Evolutionary conservation across 2,113 vertebrate species (phyloP), one percentile per base, ranked within the genome.

Genomic region (Heterochromis multidens): DNA sequence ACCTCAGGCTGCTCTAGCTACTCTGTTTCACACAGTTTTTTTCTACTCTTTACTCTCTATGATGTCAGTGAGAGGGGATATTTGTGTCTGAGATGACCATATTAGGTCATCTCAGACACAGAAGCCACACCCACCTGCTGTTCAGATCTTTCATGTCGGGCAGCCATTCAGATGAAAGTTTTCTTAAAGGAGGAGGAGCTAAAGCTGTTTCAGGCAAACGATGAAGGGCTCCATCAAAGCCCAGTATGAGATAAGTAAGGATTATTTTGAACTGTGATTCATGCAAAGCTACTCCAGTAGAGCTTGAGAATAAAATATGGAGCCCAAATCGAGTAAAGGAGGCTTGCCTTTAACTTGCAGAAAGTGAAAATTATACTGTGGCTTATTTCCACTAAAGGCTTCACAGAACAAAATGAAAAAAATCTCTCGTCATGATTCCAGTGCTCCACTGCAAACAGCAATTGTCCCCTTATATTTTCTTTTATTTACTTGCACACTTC

Each of bases 391-490:
- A 60, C 25, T 9, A 21, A 1, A 3, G 0, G 1, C 12, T 40
- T 23, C 62, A 40, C 61, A n/a, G 10, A 63, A 14, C 21, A 63
- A 37, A 37, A 63, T n/a, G 1, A n/a, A 35, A 43, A 59, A 23
- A 23, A n/a, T 14, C 33, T 40, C 7, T 0, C 9, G 33, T 40
- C 62, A 1, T 63, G 33, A 33, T 33, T 33, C 31, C 31, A 33
- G 33, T 63, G 19, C 31, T 35, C 37, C 40, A 43, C 12, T 13
- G 21, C 33, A 65, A 37, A 5, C 33, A 37, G 62, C 11, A 0
- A 23, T 8, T 14, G 14, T 65, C 33, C 0, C 0, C 62, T 23
- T 40, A 2, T 2, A 14, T 46, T 46, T 46, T 40, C 62, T 40
- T 8, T 35, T 35, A 35, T 35, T 35, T 35, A 2, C 33, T 35